Percentiles rank a stretch among this genome's conserved stretches.
These are phyloP conservation scores for Philopedon plagiatum DNA, from an alignment of 2,888 invertebrate species.

Conservation along the genomic window DNA sequence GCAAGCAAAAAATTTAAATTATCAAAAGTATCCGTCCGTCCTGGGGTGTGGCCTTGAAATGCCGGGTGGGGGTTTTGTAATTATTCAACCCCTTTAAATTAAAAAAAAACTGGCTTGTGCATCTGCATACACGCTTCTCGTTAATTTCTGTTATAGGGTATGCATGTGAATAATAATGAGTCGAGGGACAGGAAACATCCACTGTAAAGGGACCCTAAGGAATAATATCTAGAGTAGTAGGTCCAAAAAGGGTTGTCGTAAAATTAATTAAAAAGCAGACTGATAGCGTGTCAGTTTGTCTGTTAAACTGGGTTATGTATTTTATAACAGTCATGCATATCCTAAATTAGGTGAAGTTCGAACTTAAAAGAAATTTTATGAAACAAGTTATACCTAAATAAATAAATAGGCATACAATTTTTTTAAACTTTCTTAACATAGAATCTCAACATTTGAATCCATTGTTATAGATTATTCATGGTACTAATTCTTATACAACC, in stretches of 20 bases:
- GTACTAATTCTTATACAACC: too few species aligned
- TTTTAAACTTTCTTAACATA: too few species aligned
- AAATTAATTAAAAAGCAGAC: constrained; percentile 30
- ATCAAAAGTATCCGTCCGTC: constrained; percentile 37
- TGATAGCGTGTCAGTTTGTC: constrained; percentile 9
- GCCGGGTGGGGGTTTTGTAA: constrained; percentile 40
- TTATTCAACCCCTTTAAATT: constrained; percentile 44
- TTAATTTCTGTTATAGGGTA: constrained; percentile 30
- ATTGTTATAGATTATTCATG: too few species aligned
- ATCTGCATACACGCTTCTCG: constrained; percentile 30
- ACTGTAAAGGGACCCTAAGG: constrained; percentile 33
- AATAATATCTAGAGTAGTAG: constrained; percentile 35
- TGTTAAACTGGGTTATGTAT: neutral
- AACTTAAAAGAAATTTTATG: too few species aligned
- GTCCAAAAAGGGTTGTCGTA: constrained; percentile 21
- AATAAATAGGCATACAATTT: too few species aligned
- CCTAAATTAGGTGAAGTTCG: neutral
- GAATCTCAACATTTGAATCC: too few species aligned
- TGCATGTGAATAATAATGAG: constrained; percentile 46
- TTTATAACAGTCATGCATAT: neutral
- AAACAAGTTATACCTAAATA: too few species aligned
- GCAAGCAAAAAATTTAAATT: constrained; percentile 42
- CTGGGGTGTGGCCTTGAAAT: constrained; percentile 49
- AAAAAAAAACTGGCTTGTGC: constrained; percentile 44
- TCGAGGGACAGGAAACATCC: constrained; percentile 41